Evolutionary conservation across 1,140 invertebrate species (phyloP), one percentile per base, ranked within the genome.

Genomic region (Pseudachorutes palmiensis): DNA sequence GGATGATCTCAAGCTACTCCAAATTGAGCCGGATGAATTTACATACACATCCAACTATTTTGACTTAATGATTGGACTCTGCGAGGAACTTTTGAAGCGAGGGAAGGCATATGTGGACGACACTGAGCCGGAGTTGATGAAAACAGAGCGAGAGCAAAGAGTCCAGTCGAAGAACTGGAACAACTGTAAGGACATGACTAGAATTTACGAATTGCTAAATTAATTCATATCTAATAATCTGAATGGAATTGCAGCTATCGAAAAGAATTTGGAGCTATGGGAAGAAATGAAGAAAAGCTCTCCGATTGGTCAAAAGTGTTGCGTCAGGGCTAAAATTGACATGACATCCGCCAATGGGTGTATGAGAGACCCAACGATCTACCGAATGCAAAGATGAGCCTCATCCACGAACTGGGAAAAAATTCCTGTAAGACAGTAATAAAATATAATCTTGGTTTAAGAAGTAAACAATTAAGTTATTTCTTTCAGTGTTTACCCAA

Each of bases 301-400:
- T 0, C 77, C 78, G n/a, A 76, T 78, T 24, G 96, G 95, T 0
- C 84, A 89, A 66, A 86, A 88, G 74, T 97, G 89, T 76, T 97
- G 93, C 78, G 91, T 99, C 0, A 83, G 97, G 66, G 95, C 95
- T 0, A 99, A 98, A 81, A 97, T 99, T 70, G 92, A 98, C 79
- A 98, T 98, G 92, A 83, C 88, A 69, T 97, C 94, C 0, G 81
- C 86, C 28, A 99, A 99, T 80, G 97, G 97, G 0, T 98, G 95
- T 76, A 82, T 99, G 84, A 82, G 97, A 49, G 97, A 99, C 83
- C 97, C 97, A n/a, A 98, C 96, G 5, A 97, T 99, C 73, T 99
- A 98, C 78, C 83, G 97, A n/a, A n/a, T 99, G 96, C 80, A 99
- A 99, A 79, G 85, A 86, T 68, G 94, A 98, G 78, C 80, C 84